These are phyloP conservation scores for Hyaena hyaena DNA, from an alignment of 2,113 vertebrate genomes.

Conservation along the genomic window DNA sequence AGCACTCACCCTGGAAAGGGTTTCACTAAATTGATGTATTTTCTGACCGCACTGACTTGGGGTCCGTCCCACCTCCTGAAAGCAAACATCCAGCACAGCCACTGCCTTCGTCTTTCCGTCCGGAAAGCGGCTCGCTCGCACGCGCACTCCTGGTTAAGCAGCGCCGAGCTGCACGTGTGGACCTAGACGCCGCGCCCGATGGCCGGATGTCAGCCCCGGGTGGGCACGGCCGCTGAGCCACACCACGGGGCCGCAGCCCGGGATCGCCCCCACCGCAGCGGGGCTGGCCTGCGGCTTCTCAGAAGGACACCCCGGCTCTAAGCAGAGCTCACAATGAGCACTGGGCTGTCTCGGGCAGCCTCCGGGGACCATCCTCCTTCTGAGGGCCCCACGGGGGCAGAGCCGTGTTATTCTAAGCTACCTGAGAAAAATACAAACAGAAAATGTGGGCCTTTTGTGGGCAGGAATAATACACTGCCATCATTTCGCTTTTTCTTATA, in stretches of 20 bases:
- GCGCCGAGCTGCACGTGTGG: not conserved
- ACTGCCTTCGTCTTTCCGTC: not conserved
- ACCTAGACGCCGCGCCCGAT: not conserved
- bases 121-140: not conserved
- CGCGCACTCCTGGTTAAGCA: not conserved
- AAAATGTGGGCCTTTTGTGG: not conserved
- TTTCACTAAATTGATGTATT: constrained; percentile 19
- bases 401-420: constrained; percentile 23
- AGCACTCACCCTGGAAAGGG: not conserved
- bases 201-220: too few species aligned
- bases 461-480: not conserved
- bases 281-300: not conserved
- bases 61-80: not conserved
- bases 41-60: constrained; percentile 8
- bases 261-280: not conserved
- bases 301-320: not conserved
- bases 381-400: not conserved
- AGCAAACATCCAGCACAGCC: not conserved
- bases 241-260: not conserved
- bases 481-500: constrained; percentile 24
- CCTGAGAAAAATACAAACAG: constrained; percentile 56
- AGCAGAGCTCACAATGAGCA: not conserved
- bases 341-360: not conserved
- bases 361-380: not conserved
- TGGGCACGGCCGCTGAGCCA: not conserved